Base-by-base conservation (phyloP, 2,888 invertebrate genomes). In the Pseudococcus longispinus region DNA sequence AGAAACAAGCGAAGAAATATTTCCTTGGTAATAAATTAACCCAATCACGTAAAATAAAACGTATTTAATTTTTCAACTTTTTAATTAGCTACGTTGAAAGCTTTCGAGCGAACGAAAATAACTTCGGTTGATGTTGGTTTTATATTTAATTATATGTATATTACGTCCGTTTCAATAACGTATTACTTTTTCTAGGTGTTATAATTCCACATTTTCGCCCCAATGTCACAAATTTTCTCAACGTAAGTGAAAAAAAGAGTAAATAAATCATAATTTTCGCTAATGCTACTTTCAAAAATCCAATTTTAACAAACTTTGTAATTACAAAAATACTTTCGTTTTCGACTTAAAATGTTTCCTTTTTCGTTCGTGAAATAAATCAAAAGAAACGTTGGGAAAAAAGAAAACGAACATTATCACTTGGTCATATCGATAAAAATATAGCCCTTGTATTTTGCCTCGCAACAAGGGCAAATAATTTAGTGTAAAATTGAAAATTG, bases 91-190 rank as follows among this genome's bases (percentile, higher is more conserved):
- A 60, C 23, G 60, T 60, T 60, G 60, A 60, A 23, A 60, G 60
- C 60, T 23, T 60, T 60, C 23, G 8, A 11, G 23, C 20, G 23
- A 23, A 60, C 60, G 60, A 60, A 60, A 60, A 60, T 60, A 60
- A 60, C 23, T 60, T 23, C 15, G 9, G 60, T 60, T 60, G 60
- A 15, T 60, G 60, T 60, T 60, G 60, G 23, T 23, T 60, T 60
- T 23, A 60, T 23, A 60, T 70, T 70, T 70, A 70, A 70, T 70
- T 70, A 70, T 32, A 70, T 70, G 29, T 70, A 70, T 70, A 70
- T 70, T 32, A 70, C 29, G 70, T 29, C 20, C 70, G 70, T 29
- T 29, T 70, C 60, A 11, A 70, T 70, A 70, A 70, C 26, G 70
- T 29, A 70, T 70, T 70, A 70, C 70, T 70, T 70, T n/a, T 60